Evolutionary conservation across 2,888 invertebrate genomes (phyloP), one percentile per base, ranked within the genome.

Genomic region (Napeogenes sylphis): DNA sequence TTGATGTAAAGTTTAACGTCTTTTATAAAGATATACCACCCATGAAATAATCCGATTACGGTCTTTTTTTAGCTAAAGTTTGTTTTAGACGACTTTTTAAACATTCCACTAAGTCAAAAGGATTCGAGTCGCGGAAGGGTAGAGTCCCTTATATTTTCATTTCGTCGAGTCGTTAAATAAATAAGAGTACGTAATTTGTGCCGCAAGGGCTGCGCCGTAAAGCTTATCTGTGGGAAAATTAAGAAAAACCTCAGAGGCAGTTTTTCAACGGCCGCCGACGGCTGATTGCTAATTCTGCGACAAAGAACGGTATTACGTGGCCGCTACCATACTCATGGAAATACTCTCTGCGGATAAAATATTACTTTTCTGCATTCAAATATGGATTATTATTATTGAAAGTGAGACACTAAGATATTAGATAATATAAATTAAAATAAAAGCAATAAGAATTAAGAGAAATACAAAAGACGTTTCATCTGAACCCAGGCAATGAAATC

Each of bases 261-360:
- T 78, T 85, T 82, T 78, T 76, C 73, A 71, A 73, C 72, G 74
- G 73, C 66, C 66, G 72, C 72, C 75, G 79, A 68, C 74, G 74
- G 78, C 82, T 85, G 85, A 87, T 89, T 86, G 84, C 87, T 86
- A 87, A 89, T 88, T 88, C 77, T 76, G 76, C 84, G 86, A 86
- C 86, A 87, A 87, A 86, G 84, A 79, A 81, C 79, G 78, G 79
- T 75, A 84, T 85, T 85, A 83, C 76, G 71, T 77, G 73, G 74
- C 78, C 74, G 72, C 78, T 68, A 78, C 69, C 71, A 71, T 64
- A 79, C 79, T 75, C 82, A 85, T 82, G 80, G 83, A 83, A 84
- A 85, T 78, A 79, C 77, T 58, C 56, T 57, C 45, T 32, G 45
- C 61, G 35, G 58, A 57, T 65, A 46, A 63, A 65, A 61, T 61